phyloP scores from a whole-genome alignment of 1,140 invertebrate genomes.

The Brachionus koreanus region DNA sequence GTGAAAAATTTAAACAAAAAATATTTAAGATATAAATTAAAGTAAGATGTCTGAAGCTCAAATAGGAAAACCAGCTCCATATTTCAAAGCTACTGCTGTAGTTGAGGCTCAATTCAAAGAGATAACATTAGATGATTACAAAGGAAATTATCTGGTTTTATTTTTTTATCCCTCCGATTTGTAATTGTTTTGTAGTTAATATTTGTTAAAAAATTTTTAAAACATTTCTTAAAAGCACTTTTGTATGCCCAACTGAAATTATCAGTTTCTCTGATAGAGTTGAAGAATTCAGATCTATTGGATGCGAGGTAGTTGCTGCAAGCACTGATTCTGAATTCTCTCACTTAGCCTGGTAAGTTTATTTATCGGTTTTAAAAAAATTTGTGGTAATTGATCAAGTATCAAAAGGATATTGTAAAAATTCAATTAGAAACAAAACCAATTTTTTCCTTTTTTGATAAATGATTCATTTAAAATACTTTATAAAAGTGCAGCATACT shows the following conservation, averaged over 20 bases:
- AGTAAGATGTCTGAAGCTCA: background rate
- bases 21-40: too few species aligned
- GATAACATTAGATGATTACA: conserved; percentile 77
- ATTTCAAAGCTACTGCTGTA: conserved; percentile 81
- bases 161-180: conserved; percentile 98
- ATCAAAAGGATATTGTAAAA: too few species aligned
- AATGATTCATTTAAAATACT: too few species aligned
- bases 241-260: conserved; percentile 93
- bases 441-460: too few species aligned
- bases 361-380: too few species aligned
- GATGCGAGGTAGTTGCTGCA: conserved; percentile 76
- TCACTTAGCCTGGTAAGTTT: conserved; percentile 75
- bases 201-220: background rate
- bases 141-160: conserved; percentile 89
- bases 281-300: conserved; percentile 76
- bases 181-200: conserved; percentile 61
- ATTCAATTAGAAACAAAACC: too few species aligned
- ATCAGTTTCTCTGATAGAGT: conserved; percentile 83
- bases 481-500: too few species aligned
- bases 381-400: too few species aligned
- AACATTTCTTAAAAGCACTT: conserved; percentile 54
- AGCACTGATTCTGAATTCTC: conserved; percentile 86
- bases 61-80: conserved; percentile 79
- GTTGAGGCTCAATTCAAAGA: conserved; percentile 88
- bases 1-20: too few species aligned